These are phyloP conservation scores for Enteromius mattozi DNA, from an alignment of 2,797 vertebrate species.

Conservation along the genomic window DNA sequence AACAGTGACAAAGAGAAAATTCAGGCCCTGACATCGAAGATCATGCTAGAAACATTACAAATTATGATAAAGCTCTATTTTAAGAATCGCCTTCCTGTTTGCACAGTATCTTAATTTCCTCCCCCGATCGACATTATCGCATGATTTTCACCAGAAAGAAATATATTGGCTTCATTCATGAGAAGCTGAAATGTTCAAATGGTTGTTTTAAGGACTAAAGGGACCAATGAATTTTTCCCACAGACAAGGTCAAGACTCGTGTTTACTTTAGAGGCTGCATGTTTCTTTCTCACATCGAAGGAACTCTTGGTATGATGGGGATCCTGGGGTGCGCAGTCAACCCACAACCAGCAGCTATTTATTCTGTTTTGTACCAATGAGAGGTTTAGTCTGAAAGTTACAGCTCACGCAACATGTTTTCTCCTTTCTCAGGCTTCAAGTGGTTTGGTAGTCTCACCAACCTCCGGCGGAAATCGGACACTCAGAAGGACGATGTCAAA, in stretches of 20 bases:
- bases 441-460: slow-evolving; percentile 88
- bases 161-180: slow-evolving; percentile 7
- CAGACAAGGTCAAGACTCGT: slow-evolving; percentile 35
- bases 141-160: neutral
- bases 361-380: neutral
- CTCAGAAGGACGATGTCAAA: slow-evolving; percentile 50
- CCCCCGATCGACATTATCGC: neutral
- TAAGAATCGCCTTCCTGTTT: slow-evolving; percentile 15
- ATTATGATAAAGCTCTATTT: slow-evolving; percentile 10
- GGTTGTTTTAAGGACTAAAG: neutral
- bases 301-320: slow-evolving; percentile 32
- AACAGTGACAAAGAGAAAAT: neutral
- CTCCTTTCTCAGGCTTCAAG: slow-evolving; percentile 82
- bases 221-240: slow-evolving; percentile 6
- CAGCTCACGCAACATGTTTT: slow-evolving; percentile 12
- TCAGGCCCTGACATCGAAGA: neutral
- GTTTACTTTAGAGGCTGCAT: slow-evolving; percentile 28
- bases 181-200: neutral
- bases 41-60: neutral
- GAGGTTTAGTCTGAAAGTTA: neutral
- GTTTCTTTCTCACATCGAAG: slow-evolving; percentile 29
- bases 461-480: slow-evolving; percentile 78
- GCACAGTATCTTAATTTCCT: neutral
- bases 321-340: neutral
- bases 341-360: neutral